These are phyloP conservation scores for Galaxias olidus DNA, from an alignment of 2,797 vertebrate species.

Conservation along the genomic window DNA sequence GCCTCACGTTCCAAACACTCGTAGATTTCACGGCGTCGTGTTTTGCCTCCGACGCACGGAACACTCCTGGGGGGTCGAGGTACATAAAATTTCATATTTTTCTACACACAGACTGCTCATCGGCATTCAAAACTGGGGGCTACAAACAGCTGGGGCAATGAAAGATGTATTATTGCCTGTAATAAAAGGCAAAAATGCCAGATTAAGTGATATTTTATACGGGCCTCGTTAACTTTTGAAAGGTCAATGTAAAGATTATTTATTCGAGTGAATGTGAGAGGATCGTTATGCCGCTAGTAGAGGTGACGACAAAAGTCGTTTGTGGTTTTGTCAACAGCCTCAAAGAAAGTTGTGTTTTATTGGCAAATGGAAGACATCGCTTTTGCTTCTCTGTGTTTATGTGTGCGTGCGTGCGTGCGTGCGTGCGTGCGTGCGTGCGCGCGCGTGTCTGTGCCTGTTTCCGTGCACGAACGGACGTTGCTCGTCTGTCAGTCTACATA, in stretches of 20 bases:
- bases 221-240: slow-evolving; percentile 57
- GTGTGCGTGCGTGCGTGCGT: not conserved
- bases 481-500: no score
- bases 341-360: slow-evolving; percentile 3
- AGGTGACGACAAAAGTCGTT: slow-evolving; percentile 32
- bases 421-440: not conserved
- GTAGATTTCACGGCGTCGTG: not conserved
- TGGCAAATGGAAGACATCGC: not conserved
- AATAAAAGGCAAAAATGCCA: slow-evolving; percentile 60
- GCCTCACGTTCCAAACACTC: not conserved
- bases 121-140: slow-evolving; percentile 43
- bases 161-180: slow-evolving; percentile 57
- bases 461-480: no score
- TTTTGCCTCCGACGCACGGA: slow-evolving; percentile 20
- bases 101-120: slow-evolving; percentile 46
- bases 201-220: slow-evolving; percentile 66
- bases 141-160: slow-evolving; percentile 51
- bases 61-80: slow-evolving; percentile 29
- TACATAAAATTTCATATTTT: slow-evolving; percentile 35
- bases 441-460: not conserved
- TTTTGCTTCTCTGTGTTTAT: not conserved
- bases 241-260: slow-evolving; percentile 57
- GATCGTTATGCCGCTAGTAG: slow-evolving; percentile 41
- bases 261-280: slow-evolving; percentile 39
- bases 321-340: slow-evolving; percentile 30